Evolutionary conservation across 2,113 vertebrate species (phyloP), one percentile per base, ranked within the genome.

Genomic region (Charina bottae): DNA sequence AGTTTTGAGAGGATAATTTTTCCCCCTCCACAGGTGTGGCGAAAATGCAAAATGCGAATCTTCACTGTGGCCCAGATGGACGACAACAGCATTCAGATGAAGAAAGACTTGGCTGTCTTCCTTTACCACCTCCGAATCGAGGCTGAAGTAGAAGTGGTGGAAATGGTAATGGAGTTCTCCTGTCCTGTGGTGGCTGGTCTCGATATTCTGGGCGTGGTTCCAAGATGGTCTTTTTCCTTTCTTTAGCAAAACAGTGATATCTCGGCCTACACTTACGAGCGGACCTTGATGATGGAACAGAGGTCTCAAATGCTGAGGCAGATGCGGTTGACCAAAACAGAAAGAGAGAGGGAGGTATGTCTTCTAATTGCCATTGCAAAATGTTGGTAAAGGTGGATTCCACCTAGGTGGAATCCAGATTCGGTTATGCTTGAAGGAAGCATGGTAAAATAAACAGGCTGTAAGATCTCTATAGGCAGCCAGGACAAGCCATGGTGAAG

Each of bases 81-180:
- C 2, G 99, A 99, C 96, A 99, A 99, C 95, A 99, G 99, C 94
- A 99, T 99, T 94, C 99, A 99, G 97, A 99, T 99, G 99, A 99
- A 99, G 97, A 99, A 99, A 91, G 99, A 99, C 90, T 97, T 99
- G 93, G 99, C 99, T 33, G 97, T 97, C 23, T 99, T 99, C 94
- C 98, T 99, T 12, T 99, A 99, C 94, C 99, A 99, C 90, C 97
- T 99, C 55, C 98, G 99, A 92, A 98, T 99, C 89, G 99, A 99
- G 96, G 99, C 99, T 17, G 99, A 99, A 92, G 99, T 99, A 89
- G 99, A 99, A 95, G 99, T 99, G 68, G 99, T 99, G 55, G 99
- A 99, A 97, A 99, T 99, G 99, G 99, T 99, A 96, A 97, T 96
- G 11, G 33, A 21, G 9, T 10, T 56, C 83, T 53, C 28, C 28